A percentile compares a stretch with the other conserved stretches of the same genome.
These are phyloP conservation scores for Rhabdornis inornatus DNA, from an alignment of 2,113 vertebrate species.

Conservation along the genomic window DNA sequence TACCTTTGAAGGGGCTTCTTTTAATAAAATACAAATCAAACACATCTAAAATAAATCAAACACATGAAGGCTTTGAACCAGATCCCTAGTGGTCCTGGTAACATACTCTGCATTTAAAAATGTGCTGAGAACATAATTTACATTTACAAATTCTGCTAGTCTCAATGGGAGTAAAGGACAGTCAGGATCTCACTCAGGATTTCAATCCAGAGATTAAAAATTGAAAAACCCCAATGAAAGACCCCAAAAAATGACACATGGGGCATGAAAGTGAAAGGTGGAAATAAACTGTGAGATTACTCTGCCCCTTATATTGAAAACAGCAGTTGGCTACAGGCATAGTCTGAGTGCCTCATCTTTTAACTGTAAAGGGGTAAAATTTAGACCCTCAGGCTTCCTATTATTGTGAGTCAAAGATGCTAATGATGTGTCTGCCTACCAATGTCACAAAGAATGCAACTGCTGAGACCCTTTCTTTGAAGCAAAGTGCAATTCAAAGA, in stretches of 20 bases:
- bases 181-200: background rate
- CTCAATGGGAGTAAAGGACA: background rate
- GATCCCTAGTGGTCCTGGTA: background rate
- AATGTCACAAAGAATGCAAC: slow-evolving; percentile 32
- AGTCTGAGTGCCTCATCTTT: slow-evolving; percentile 36
- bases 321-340: background rate
- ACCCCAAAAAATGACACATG: background rate
- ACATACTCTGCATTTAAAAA: slow-evolving; percentile 7
- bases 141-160: background rate
- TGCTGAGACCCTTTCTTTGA: slow-evolving; percentile 55
- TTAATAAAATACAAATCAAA: slow-evolving; percentile 55
- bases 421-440: slow-evolving; percentile 57
- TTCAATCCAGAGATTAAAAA: background rate
- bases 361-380: slow-evolving; percentile 39
- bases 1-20: slow-evolving; percentile 35
- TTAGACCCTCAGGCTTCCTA: slow-evolving; percentile 19
- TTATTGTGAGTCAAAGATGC: slow-evolving; percentile 59
- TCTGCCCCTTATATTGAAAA: slow-evolving; percentile 27
- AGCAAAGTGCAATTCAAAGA: slow-evolving; percentile 48
- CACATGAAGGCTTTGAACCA: slow-evolving; percentile 11
- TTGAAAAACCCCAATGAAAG: background rate
- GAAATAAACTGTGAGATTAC: background rate
- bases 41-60: slow-evolving; percentile 55
- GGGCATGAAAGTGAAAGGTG: background rate
- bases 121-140: background rate